These are phyloP conservation scores for Ptyas mucosa DNA, from an alignment of 2,113 vertebrate species.

Conservation along the genomic window DNA sequence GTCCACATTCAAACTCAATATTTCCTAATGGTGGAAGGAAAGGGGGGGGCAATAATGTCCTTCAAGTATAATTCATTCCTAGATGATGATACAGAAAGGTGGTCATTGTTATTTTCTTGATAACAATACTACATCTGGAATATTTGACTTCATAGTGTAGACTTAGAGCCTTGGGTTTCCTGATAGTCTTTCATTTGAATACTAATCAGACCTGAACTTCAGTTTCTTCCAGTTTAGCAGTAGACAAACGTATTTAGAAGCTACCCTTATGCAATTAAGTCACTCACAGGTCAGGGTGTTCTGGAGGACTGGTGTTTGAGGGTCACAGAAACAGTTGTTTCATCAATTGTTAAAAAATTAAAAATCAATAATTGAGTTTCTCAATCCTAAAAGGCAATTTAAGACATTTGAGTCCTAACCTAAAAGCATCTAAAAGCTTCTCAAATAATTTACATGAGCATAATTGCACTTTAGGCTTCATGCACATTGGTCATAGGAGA, in stretches of 20 bases:
- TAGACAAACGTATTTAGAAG: background rate
- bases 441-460: background rate
- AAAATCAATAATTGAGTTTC: background rate
- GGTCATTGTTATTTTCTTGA: background rate
- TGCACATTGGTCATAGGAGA: background rate
- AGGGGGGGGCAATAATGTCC: background rate
- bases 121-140: background rate
- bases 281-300: background rate
- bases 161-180: background rate
- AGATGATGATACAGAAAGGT: background rate
- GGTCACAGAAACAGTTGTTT: background rate
- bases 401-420: background rate
- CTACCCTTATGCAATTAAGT: background rate
- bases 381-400: background rate
- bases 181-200: background rate
- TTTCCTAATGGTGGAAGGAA: background rate
- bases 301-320: background rate
- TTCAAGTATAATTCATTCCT: background rate
- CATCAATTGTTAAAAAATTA: background rate
- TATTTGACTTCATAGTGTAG: background rate
- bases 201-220: background rate
- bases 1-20: background rate
- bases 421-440: background rate
- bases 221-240: background rate
- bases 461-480: background rate